Evolutionary conservation across 2,113 vertebrate species (phyloP), one percentile per base, ranked within the genome.

Genomic region (Amblyornis subalaris): DNA sequence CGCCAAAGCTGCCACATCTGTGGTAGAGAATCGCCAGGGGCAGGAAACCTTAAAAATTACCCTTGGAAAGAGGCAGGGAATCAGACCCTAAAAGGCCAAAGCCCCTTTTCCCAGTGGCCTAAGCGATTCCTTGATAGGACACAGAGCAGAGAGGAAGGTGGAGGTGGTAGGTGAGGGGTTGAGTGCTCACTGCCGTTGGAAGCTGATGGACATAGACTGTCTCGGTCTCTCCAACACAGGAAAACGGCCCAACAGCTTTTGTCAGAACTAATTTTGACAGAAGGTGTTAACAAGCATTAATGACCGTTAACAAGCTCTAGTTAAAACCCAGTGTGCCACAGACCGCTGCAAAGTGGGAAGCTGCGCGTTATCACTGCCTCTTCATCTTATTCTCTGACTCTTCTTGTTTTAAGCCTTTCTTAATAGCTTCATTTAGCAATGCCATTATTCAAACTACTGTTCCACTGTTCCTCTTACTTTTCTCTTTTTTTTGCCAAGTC

Each of bases 351-450:
- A 93, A 92, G n/a, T 36, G 65, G 78, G 35, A 89, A 89, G 72
- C 57, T 90, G 44, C 70, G 58, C 50, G 0, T 92, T 89, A 42
- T 16, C 87, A 48, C 47, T 87, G 71, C 29, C 45, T 85, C 66
- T 40, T 70, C 89, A 72, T 76, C 77, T 72, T 66, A 73, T 62
- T 94, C 86, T 81, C 89, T 90, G 58, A 35, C 79, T 94, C 70
- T 89, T 35, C 67, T 85, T 70, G 23, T 67, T 89, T 86, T 77
- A 85, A 94, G 33, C 50, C 53, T 90, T 83, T 89, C 82, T 81
- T 74, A 71, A 15, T 51, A 94, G n/a, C 51, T 90, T 86, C 79
- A 93, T 89, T 77, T 67, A 94, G 50, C 69, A 47, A 82, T 91
- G 65, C 48, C 89, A 94, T 94, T 90, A 83, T 67, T 75, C 4